phyloP scores from a whole-genome alignment of 2,113 vertebrate species.

The Heterocephalus glaber region DNA sequence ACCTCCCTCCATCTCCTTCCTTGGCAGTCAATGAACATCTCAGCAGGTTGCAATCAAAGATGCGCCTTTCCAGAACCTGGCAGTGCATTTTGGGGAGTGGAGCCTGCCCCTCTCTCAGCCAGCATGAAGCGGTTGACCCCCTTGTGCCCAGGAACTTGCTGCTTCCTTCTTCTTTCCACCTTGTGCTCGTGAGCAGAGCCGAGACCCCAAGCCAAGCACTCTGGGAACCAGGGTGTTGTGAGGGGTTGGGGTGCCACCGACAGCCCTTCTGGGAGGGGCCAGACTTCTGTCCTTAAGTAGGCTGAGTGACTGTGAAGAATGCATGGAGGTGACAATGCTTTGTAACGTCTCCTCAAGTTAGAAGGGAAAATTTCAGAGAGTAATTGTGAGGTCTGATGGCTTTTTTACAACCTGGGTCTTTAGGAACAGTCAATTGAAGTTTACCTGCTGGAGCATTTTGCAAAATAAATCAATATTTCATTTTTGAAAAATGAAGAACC shows the following conservation, averaged over 20 bases:
- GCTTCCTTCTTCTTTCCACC: neutral
- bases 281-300: slow-evolving; percentile 64
- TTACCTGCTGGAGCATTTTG: slow-evolving; percentile 64
- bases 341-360: slow-evolving; percentile 69
- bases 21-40: slow-evolving; percentile 54
- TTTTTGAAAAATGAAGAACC: slow-evolving; percentile 75
- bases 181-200: slow-evolving; percentile 47
- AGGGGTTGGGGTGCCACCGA: slow-evolving; percentile 49
- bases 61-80: slow-evolving; percentile 38
- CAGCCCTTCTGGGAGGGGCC: slow-evolving; percentile 17
- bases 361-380: neutral
- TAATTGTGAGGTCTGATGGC: slow-evolving; percentile 63
- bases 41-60: slow-evolving; percentile 26
- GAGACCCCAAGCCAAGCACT: slow-evolving; percentile 63
- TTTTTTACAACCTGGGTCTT: slow-evolving; percentile 57
- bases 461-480: slow-evolving; percentile 63
- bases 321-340: slow-evolving; percentile 61
- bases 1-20: slow-evolving; percentile 30
- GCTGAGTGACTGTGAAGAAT: slow-evolving; percentile 26
- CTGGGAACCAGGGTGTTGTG: slow-evolving; percentile 46
- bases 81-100: slow-evolving; percentile 62
- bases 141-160: slow-evolving; percentile 48
- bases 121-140: slow-evolving; percentile 69
- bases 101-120: slow-evolving; percentile 72
- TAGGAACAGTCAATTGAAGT: slow-evolving; percentile 66